These are phyloP conservation scores for Galeruca laticollis DNA, from an alignment of 2,888 invertebrate genomes.

Conservation along the genomic window DNA sequence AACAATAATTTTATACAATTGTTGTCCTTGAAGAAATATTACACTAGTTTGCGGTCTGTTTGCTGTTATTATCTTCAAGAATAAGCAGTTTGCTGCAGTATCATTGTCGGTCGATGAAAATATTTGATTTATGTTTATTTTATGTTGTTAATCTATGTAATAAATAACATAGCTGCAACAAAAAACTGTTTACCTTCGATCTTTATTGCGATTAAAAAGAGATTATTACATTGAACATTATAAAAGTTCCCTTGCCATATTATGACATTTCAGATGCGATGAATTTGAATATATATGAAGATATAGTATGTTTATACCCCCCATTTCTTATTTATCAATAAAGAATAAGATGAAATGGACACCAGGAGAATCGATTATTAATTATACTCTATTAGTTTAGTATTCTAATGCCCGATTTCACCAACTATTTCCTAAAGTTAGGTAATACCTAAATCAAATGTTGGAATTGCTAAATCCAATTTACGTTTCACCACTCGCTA, in stretches of 20 bases:
- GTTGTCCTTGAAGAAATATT: conserved; percentile 44
- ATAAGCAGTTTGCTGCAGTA: conserved; percentile 25
- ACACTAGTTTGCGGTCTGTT: conserved; percentile 18
- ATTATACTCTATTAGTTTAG: no score
- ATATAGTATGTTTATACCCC: no score
- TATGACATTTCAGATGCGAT: no score
- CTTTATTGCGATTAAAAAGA: background rate
- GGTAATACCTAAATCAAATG: no score
- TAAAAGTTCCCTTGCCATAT: background rate
- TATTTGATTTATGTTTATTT: conserved; percentile 3
- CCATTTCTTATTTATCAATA: no score
- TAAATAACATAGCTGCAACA: background rate
- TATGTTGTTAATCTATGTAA: background rate
- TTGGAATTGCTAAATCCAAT: no score
- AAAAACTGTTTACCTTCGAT: background rate
- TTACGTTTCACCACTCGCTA: no score
- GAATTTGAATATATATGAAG: no score
- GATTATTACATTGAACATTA: background rate
- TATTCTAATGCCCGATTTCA: no score
- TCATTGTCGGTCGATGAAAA: conserved; percentile 21
- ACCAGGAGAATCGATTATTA: no score
- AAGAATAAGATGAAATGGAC: no score
- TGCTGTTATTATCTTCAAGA: conserved; percentile 25
- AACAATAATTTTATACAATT: conserved; percentile 21
- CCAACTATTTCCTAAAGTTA: no score